Evolutionary conservation across 2,113 vertebrate genomes (phyloP).

Genomic region (Patagioenas fasciata): DNA sequence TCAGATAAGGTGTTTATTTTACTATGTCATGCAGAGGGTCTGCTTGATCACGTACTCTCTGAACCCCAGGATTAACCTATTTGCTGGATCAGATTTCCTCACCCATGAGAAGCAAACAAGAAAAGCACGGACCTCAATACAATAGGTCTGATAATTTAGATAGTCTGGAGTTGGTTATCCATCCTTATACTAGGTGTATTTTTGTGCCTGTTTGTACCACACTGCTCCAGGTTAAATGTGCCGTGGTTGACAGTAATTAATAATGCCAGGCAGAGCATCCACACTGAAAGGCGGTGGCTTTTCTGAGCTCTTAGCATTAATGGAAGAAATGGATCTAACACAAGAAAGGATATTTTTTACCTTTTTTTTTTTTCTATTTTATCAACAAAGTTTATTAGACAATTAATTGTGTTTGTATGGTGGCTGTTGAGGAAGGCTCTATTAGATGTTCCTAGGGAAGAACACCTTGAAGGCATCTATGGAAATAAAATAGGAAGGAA

Average conservation of each 20-base stretch:
- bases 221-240: neutral
- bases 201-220: neutral
- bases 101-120: neutral
- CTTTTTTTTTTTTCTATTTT: neutral
- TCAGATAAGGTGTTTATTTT: neutral
- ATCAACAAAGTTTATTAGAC: neutral
- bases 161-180: neutral
- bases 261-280: neutral
- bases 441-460: neutral
- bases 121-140: neutral
- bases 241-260: neutral
- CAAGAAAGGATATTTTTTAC: neutral
- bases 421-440: neutral
- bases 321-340: neutral
- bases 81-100: neutral
- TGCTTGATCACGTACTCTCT: fast-evolving
- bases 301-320: neutral
- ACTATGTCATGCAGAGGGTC: fast-evolving
- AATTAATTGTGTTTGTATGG: neutral
- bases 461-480: neutral
- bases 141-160: neutral
- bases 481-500: neutral
- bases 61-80: neutral
- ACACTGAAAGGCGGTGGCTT: neutral
- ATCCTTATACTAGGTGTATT: neutral